These are phyloP conservation scores for Pangasius larnaudii DNA, from an alignment of 2,797 vertebrate species.

Conservation along the genomic window DNA sequence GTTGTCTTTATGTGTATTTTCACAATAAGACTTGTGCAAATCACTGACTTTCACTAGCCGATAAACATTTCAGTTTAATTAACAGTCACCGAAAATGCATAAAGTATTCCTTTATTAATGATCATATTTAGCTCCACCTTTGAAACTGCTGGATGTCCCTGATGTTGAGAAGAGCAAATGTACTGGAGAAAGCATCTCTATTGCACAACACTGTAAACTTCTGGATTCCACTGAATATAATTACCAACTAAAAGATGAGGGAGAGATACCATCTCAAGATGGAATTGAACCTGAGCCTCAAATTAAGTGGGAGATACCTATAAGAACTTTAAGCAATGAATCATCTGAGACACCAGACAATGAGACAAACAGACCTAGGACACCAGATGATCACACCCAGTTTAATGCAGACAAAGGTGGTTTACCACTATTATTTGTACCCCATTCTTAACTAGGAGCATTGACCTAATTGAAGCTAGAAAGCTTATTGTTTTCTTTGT, in stretches of 20 bases:
- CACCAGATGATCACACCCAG: constrained; percentile 64
- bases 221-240: constrained; percentile 79
- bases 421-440: constrained; percentile 70
- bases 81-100: constrained; percentile 44
- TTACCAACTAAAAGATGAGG: constrained; percentile 84
- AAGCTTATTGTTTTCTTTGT: constrained; percentile 82
- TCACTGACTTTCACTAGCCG: constrained; percentile 31
- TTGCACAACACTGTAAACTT: constrained; percentile 84
- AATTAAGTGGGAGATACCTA: constrained; percentile 74
- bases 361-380: constrained; percentile 75
- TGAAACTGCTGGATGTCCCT: constrained; percentile 64
- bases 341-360: constrained; percentile 69
- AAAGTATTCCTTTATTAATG: constrained; percentile 61
- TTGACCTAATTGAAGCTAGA: constrained; percentile 63
- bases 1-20: constrained; percentile 55
- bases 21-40: constrained; percentile 34
- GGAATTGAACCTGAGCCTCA: constrained; percentile 72
- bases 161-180: constrained; percentile 69
- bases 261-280: constrained; percentile 72
- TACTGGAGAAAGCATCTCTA: constrained; percentile 69
- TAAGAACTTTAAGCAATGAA: constrained; percentile 70
- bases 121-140: constrained; percentile 73
- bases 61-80: constrained; percentile 44
- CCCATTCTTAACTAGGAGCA: constrained; percentile 68
- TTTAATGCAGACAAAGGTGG: constrained; percentile 85